Conservation (phyloP, 2,797 vertebrate species). For the Carapus acus region DNA sequence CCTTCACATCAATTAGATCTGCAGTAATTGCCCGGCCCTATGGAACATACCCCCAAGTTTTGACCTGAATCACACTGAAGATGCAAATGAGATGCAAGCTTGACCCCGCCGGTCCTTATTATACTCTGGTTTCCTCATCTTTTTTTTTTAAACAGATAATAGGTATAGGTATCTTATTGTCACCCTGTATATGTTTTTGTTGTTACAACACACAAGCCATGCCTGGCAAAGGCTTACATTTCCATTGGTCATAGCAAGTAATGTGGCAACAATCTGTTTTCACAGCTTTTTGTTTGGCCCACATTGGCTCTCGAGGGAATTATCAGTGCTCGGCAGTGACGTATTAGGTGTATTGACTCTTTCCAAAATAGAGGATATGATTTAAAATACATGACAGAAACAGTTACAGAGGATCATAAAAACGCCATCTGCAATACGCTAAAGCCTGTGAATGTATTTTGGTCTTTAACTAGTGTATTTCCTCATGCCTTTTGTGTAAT, state of each 20-base stretch:
- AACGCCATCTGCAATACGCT: slow-evolving; percentile 45
- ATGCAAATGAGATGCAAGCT: too few species aligned
- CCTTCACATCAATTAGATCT: slow-evolving; percentile 51
- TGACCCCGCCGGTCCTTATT: too few species aligned
- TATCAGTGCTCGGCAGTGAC: slow-evolving; percentile 24
- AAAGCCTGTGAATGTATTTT: slow-evolving; percentile 57
- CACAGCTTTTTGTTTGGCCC: slow-evolving; percentile 31
- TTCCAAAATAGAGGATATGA: slow-evolving; percentile 38
- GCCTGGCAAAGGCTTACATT: too few species aligned
- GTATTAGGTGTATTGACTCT: slow-evolving; percentile 18
- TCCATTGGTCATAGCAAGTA: too few species aligned
- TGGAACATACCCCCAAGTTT: slow-evolving; percentile 31
- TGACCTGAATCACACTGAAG: slow-evolving; percentile 6
- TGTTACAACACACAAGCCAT: too few species aligned
- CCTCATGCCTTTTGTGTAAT: slow-evolving; percentile 62
- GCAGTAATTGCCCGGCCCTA: slow-evolving; percentile 47
- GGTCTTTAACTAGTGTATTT: slow-evolving; percentile 42
- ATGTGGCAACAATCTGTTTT: slow-evolving; percentile 31
- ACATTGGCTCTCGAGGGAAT: slow-evolving; percentile 23
- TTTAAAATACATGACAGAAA: slow-evolving; percentile 41
- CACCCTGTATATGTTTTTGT: too few species aligned
- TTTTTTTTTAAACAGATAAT: too few species aligned
- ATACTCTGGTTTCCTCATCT: too few species aligned
- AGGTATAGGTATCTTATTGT: too few species aligned
- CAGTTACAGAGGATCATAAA: slow-evolving; percentile 53